phyloP scores from a whole-genome alignment of 2,797 vertebrate genomes.

The Clamator glandarius region DNA sequence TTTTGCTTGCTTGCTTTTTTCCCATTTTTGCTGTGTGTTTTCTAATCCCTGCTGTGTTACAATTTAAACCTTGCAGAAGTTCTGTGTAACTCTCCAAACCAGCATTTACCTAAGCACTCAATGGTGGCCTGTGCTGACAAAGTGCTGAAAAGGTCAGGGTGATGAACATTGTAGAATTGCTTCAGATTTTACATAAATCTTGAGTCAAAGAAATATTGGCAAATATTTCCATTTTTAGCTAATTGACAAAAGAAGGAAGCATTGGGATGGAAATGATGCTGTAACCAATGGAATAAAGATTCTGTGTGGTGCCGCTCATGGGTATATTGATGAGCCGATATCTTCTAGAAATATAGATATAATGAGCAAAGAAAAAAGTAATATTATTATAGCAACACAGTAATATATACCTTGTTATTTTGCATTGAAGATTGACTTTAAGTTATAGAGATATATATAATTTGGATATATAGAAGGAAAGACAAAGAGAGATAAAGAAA shows the following conservation, averaged over 20 bases:
- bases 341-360: not conserved
- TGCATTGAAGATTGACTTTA: not conserved
- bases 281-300: not conserved
- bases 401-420: not conserved
- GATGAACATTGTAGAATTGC: not conserved
- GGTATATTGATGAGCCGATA: not conserved
- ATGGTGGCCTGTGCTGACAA: not conserved
- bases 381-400: not conserved
- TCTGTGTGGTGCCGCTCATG: not conserved
- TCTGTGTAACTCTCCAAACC: not conserved
- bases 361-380: not conserved
- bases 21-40: not conserved
- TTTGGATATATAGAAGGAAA: not conserved
- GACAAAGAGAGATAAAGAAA: not conserved
- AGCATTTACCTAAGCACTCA: not conserved
- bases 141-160: not conserved
- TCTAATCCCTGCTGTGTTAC: not conserved
- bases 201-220: not conserved
- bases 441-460: not conserved
- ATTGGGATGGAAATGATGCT: not conserved
- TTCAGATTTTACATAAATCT: too few species aligned
- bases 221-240: not conserved
- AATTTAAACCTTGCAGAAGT: not conserved
- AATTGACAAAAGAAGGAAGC: rapidly evolving
- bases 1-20: not conserved